Evolutionary conservation across 53 echinoderm and acorn worm genomes (phyloP), one percentile per base, ranked within the genome.

Genomic region (Zoroaster sp.): DNA sequence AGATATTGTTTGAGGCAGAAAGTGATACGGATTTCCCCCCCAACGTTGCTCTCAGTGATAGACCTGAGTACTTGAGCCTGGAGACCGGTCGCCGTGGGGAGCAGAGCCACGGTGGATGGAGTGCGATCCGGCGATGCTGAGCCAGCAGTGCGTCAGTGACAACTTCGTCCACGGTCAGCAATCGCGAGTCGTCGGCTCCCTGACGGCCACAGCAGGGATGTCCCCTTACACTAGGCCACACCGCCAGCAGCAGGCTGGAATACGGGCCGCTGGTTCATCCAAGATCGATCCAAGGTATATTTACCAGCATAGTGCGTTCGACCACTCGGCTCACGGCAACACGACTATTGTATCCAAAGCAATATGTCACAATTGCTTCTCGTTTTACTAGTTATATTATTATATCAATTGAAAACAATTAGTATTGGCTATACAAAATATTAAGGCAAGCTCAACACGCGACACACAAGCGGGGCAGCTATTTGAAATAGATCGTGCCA

Each of bases 241-340:
- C 43, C 42, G 82, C 23, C 72, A 86, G 35, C 73, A 69, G 23
- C 73, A 72, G 18, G 28, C 42, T 52, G 54, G 82, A 32, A 69
- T 79, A 11, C 90, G 90, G 25, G 73, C 90, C 17, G 49, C 72
- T 20, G 68, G 91, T 23, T 87, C 91, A 28, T 91, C 91, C 66
- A 91, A 91, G 69, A 86, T 91, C 32, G 91, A 91, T 63, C 91
- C 91, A 46, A 91, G 91, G 91, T 91, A 91, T 87, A 37, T 25
- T 43, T 18, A 25, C 42, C 66, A 39, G 28, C 31, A 30, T 13
- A 25, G 14, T 5, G 2, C 11, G 9, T 33, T 33, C 70, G 12
- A 30, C 34, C 18, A 46, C 49, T 14, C 8, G 8, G 49, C 49
- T 33, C 71, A n/a, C 18, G 17, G 18, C 5, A 14, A 31, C 71